Conservation (phyloP, 2,113 vertebrate genomes). For the Pachyramphus minor region DNA sequence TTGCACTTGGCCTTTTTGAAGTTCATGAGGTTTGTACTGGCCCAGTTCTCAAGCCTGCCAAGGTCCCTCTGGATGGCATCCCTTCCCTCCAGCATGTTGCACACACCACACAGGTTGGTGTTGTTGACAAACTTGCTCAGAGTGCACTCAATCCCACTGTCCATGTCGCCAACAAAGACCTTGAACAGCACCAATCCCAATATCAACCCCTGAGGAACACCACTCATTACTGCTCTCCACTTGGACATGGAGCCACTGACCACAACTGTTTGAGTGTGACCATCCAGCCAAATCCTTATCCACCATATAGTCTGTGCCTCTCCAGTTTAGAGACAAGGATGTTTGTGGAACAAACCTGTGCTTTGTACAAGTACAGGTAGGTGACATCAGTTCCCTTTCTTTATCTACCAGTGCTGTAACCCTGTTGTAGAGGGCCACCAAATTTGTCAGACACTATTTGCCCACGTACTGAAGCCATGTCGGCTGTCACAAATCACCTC, state of each 20-base stretch:
- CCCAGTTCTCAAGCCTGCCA: not conserved
- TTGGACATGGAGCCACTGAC: not conserved
- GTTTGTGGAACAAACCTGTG: not conserved
- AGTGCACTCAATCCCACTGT: not conserved
- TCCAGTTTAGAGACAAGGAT: not conserved
- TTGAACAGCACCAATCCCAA: not conserved
- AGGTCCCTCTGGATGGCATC: not conserved
- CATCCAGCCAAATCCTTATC: not conserved
- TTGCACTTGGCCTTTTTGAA: not conserved
- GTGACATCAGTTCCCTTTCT: not conserved
- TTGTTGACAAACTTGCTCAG: not conserved
- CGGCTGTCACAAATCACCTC: not conserved
- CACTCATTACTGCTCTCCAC: not conserved
- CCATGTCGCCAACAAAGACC: not conserved
- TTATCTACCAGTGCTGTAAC: not conserved
- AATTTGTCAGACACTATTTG: not conserved
- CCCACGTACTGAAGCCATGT: not conserved
- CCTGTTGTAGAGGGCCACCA: not conserved
- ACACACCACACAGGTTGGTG: not conserved
- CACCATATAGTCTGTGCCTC: not conserved
- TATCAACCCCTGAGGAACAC: not conserved
- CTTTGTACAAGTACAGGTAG: not conserved
- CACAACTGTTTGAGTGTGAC: not conserved
- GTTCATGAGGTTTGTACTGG: not conserved
- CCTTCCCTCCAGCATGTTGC: not conserved